Percentiles rank a stretch among this genome's conserved stretches.
These are phyloP conservation scores for Cylas formicarius DNA, from an alignment of 1,140 invertebrate genomes.

Conservation along the genomic window DNA sequence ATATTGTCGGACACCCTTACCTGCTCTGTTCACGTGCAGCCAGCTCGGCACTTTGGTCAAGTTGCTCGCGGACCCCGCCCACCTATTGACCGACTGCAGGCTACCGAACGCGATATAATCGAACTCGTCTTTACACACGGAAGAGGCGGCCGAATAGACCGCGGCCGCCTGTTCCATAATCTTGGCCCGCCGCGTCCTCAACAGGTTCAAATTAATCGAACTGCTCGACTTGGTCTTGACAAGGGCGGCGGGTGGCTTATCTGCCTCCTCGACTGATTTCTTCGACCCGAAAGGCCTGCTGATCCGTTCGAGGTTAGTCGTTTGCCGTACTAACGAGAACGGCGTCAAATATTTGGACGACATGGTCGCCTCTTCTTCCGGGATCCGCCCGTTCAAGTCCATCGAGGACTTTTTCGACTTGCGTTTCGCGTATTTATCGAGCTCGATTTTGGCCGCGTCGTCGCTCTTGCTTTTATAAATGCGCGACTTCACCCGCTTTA, in stretches of 20 bases:
- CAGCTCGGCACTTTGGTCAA: constrained; percentile 26
- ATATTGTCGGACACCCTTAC: no score
- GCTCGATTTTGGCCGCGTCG: constrained; percentile 27
- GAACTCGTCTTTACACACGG: constrained; percentile 35
- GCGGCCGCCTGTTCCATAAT: constrained; percentile 24
- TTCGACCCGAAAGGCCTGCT: constrained; percentile 25
- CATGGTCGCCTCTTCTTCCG: constrained; percentile 30
- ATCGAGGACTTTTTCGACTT: constrained; percentile 24
- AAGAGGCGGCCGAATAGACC: constrained; percentile 7
- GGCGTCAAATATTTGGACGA: no score
- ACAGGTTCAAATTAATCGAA: constrained; percentile 38
- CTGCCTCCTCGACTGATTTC: constrained; percentile 22
- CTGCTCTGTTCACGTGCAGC: constrained; percentile 24
- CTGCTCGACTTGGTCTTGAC: constrained; percentile 41
- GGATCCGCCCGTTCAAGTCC: constrained; percentile 25
- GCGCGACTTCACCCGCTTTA: constrained; percentile 38
- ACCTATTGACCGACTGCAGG: constrained; percentile 11
- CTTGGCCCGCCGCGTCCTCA: constrained; percentile 33
- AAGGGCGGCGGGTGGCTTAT: constrained; percentile 24
- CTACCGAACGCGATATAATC: constrained; percentile 36
- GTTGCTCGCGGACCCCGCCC: constrained; percentile 19
- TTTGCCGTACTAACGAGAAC: constrained; percentile 28
- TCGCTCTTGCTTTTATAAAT: constrained; percentile 39
- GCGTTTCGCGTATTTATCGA: constrained; percentile 32
- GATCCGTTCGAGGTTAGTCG: constrained; percentile 39